These are phyloP conservation scores for Mantis religiosa DNA, from an alignment of 2,888 invertebrate species.

Conservation along the genomic window DNA sequence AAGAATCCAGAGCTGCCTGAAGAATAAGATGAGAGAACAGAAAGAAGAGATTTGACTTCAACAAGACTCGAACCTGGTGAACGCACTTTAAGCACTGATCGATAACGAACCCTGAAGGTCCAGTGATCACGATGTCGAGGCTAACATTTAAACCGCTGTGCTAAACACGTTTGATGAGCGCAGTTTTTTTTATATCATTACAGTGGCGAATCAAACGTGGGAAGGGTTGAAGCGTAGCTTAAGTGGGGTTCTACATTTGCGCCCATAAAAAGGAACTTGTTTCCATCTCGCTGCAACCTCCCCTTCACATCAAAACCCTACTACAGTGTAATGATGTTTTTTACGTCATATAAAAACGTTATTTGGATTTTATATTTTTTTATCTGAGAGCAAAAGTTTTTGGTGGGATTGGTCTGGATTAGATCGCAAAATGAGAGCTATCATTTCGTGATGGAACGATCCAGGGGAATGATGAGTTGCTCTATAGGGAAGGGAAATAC, in stretches of 20 bases:
- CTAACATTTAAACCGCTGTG: neutral
- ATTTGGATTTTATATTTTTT: conserved; percentile 15
- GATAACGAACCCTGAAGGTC: neutral
- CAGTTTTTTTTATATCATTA: neutral
- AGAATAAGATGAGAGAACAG: no score
- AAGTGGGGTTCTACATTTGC: neutral
- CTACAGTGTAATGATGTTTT: neutral
- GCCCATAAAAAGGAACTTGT: neutral
- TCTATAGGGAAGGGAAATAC: neutral
- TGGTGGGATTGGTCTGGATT: conserved; percentile 23
- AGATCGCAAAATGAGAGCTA: conserved; percentile 27
- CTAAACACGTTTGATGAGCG: neutral
- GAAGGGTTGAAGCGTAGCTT: neutral
- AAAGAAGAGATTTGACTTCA: neutral
- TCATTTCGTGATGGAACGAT: conserved; percentile 16
- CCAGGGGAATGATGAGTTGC: neutral
- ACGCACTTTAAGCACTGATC: neutral
- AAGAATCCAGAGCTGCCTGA: no score
- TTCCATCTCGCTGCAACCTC: neutral
- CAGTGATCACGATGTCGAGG: neutral
- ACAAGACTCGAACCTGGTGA: neutral
- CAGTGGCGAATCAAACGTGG: neutral
- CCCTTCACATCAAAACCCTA: neutral
- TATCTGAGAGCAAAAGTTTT: conserved; percentile 11
- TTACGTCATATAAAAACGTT: conserved; percentile 11